These are phyloP conservation scores for Xiphophorus maculatus DNA, from an alignment of 2,113 vertebrate genomes.

Conservation along the genomic window DNA sequence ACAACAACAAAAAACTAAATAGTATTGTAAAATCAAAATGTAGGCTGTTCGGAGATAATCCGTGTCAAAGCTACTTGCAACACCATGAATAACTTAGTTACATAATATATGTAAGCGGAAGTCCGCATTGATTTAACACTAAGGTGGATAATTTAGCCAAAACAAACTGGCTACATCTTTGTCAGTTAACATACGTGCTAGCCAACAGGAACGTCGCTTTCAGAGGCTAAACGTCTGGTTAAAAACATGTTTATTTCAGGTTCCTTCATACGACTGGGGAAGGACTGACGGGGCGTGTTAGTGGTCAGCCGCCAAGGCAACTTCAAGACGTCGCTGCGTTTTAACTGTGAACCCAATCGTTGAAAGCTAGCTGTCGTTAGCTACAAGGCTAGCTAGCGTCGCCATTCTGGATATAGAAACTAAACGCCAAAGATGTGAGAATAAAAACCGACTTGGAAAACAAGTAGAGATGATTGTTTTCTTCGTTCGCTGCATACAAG, in stretches of 20 bases:
- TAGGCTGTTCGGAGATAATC: conserved; percentile 45
- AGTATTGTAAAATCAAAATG: background rate
- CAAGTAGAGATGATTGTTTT: accelerated
- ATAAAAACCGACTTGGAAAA: background rate
- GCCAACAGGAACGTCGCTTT: background rate
- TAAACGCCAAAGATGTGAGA: background rate
- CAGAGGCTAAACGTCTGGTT: background rate
- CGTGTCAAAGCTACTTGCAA: conserved; percentile 56
- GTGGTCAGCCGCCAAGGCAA: background rate
- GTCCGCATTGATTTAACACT: background rate
- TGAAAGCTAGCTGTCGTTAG: conserved; percentile 37
- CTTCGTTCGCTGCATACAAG: accelerated
- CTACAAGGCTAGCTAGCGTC: conserved; percentile 15
- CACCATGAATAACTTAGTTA: conserved; percentile 54
- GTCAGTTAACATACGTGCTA: background rate
- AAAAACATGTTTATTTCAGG: too few relatives aligned
- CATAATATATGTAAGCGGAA: conserved; percentile 12
- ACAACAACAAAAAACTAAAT: too few relatives aligned
- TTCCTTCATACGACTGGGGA: accelerated
- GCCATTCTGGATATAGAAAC: conserved; percentile 36
- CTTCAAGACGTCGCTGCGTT: background rate
- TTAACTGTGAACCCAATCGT: background rate
- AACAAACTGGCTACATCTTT: background rate
- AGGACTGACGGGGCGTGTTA: background rate
- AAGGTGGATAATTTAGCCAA: background rate